Percentiles rank a stretch among this genome's conserved stretches.
These are phyloP conservation scores for Lepidurus apus DNA, from an alignment of 1,140 invertebrate genomes.

Conservation along the genomic window DNA sequence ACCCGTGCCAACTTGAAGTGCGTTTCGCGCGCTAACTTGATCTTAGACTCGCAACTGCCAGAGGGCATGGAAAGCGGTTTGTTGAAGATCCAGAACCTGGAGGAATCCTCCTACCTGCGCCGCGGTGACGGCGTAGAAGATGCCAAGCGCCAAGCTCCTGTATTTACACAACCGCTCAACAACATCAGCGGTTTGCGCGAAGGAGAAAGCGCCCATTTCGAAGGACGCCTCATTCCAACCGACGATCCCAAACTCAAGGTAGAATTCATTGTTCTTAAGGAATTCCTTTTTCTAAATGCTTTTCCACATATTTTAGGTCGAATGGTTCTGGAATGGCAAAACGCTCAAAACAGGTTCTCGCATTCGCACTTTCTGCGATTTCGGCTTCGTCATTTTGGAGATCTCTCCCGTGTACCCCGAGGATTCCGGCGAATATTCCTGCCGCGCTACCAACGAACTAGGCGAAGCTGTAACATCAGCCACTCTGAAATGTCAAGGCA, in stretches of 20 bases:
- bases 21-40: conserved; percentile 81
- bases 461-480: conserved; percentile 91
- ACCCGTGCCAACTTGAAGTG: conserved; percentile 82
- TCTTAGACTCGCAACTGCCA: conserved; percentile 90
- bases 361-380: conserved; percentile 90
- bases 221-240: conserved; percentile 82
- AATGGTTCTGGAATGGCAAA: conserved; percentile 93
- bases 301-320: conserved; percentile 55
- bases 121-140: conserved; percentile 64
- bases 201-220: conserved; percentile 90
- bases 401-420: conserved; percentile 92
- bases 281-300: background rate
- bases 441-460: conserved; percentile 73
- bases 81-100: conserved; percentile 85
- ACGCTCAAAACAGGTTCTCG: conserved; percentile 79
- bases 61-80: conserved; percentile 87
- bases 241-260: conserved; percentile 90
- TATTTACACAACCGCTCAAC: conserved; percentile 81
- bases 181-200: conserved; percentile 79
- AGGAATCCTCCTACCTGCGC: conserved; percentile 71
- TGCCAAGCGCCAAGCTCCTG: conserved; percentile 71
- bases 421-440: conserved; percentile 89
- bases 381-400: conserved; percentile 89
- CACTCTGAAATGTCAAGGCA: conserved; percentile 75
- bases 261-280: background rate